Evolutionary conservation across 2,888 invertebrate genomes (phyloP).

Genomic region (Phyllotreta cruciferae): DNA sequence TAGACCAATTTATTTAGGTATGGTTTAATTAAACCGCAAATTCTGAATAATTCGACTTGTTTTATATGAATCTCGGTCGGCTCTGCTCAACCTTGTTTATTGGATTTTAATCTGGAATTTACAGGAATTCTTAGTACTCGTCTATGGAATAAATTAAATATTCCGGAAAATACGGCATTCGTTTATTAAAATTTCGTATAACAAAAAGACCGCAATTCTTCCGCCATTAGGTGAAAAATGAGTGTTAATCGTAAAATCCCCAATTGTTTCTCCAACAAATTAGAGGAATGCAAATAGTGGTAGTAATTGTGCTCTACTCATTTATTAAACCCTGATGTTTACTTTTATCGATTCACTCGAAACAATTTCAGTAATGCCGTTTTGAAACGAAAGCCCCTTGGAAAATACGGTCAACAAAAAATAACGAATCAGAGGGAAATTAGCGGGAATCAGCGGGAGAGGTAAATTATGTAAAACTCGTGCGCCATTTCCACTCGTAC

Average conservation of each 20-base stretch:
- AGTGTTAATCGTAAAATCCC: constrained; percentile 30
- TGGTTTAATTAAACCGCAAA: neutral
- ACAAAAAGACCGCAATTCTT: neutral
- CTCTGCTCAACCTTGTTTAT: neutral
- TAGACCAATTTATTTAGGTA: too few species aligned
- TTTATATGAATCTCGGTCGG: neutral
- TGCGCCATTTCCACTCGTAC: too few species aligned
- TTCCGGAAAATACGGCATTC: neutral
- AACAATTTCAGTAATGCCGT: neutral
- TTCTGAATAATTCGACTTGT: neutral
- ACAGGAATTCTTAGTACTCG: neutral
- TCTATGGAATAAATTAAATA: constrained; percentile 7
- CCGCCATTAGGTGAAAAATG: neutral
- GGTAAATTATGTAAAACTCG: too few species aligned
- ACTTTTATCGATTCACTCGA: constrained; percentile 1
- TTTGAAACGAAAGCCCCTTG: neutral
- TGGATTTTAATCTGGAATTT: constrained; percentile 8
- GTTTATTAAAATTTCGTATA: constrained; percentile 5
- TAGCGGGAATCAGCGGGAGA: too few species aligned
- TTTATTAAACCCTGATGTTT: constrained; percentile 5
- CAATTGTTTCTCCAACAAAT: constrained; percentile 29
- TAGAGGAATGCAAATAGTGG: constrained; percentile 31
- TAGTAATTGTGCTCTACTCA: neutral
- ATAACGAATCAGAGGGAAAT: too few species aligned
- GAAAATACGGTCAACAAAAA: too few species aligned